Base-by-base conservation (phyloP, 2,888 invertebrate genomes). In the Melinaea menophilus region DNA sequence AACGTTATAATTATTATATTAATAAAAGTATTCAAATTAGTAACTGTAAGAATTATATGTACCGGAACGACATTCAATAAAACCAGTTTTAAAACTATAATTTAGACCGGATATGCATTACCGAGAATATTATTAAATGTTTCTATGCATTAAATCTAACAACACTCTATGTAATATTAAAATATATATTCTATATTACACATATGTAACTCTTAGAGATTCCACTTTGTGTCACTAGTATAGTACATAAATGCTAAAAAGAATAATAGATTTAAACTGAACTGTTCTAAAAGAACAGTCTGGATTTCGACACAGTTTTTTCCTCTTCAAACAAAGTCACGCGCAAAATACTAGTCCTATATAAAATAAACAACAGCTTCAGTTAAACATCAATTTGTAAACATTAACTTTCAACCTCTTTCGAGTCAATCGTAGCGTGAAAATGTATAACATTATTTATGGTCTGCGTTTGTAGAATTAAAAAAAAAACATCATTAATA, bases 401-500 rank as follows among this genome's bases (percentile, higher is more conserved):
- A 81, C 81, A 85, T 85, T 80, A 82, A 74, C 70, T 61, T 71
- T 85, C 79, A 82, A 74, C 70, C 63, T 71, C 75, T 76, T 82
- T 75, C 73, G 80, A 78, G 76, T 57, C 73, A 80, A 85, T 77
- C 87, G 88, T 86, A 82, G 79, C 85, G 82, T 81, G 66, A 80
- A 84, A 79, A 75, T 70, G 70, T 68, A 41, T 41, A 73, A 68
- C 72, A 76, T 86, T 82, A 86, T 88, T 87, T 87, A 88, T 86
- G 82, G 80, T 82, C 70, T 76, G 65, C 75, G 73, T 81, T 80
- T 78, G 77, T 78, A 75, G 81, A 75, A 75, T 22, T 22, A 22
- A 73, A 78, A 71, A 78, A 80, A 80, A 79, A 80, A 79, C 77
- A 81, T 84, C 85, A 88, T 88, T 88, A 89, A 86, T 86, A 85